These are phyloP conservation scores for Cephalopterus ornatus DNA, from an alignment of 2,113 vertebrate genomes.

Conservation along the genomic window DNA sequence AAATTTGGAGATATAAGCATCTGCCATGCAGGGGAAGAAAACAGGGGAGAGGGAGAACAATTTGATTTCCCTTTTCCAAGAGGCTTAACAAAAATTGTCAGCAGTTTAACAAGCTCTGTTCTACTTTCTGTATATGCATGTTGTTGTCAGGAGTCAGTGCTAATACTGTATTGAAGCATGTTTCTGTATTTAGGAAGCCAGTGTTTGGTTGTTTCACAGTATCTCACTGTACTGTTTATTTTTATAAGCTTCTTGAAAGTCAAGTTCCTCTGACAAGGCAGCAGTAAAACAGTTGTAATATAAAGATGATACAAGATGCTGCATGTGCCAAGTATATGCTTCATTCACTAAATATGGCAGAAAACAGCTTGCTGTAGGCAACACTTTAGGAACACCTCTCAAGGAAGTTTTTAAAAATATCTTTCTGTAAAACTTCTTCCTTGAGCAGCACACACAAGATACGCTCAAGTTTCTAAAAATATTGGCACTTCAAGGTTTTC, in stretches of 20 bases:
- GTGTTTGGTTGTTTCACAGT: not conserved
- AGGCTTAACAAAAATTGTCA: not conserved
- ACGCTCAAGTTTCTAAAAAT: not conserved
- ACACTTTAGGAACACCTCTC: not conserved
- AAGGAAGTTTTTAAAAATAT: not conserved
- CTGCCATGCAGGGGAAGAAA: not conserved
- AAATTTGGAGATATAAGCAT: not conserved
- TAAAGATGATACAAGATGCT: not conserved
- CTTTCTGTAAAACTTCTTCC: not conserved
- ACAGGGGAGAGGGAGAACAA: not conserved
- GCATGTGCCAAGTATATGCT: not conserved
- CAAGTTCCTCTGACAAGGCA: not conserved
- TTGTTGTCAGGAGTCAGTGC: not conserved
- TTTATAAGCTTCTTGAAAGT: not conserved
- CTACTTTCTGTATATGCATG: not conserved
- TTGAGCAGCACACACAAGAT: not conserved
- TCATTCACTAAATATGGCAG: slow-evolving; percentile 2
- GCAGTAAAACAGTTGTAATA: not conserved
- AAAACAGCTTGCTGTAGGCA: slow-evolving; percentile 25
- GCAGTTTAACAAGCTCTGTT: not conserved
- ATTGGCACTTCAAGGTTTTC: not conserved
- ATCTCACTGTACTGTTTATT: not conserved
- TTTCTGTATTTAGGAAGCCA: not conserved
- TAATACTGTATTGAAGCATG: not conserved
- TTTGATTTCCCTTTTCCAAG: not conserved